These are phyloP conservation scores for Branchipolynoe longqiensis DNA, from an alignment of 2,888 invertebrate genomes.

Conservation along the genomic window DNA sequence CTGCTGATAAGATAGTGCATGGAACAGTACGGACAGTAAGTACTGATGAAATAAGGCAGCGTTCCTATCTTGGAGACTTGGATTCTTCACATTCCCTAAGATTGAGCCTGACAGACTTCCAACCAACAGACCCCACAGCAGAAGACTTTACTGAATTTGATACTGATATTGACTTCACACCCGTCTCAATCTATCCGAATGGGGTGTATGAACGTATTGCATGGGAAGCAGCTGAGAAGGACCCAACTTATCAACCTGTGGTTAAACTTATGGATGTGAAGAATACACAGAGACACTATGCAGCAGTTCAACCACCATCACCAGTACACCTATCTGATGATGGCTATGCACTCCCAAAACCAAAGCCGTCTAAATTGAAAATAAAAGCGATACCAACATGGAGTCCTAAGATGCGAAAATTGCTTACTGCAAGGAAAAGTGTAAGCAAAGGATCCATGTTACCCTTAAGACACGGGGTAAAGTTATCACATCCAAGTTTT, in stretches of 20 bases:
- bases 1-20: constrained; percentile 47
- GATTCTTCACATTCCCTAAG: background rate
- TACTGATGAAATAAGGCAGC: background rate
- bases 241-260: constrained; percentile 9
- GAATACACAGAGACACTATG: background rate
- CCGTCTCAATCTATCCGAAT: background rate
- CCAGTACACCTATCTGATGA: constrained; percentile 3
- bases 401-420: background rate
- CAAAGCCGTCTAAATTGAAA: background rate
- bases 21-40: background rate
- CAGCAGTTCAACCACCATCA: background rate
- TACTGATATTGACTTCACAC: background rate
- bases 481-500: constrained; percentile 19
- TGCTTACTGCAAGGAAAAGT: constrained; percentile 29
- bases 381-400: background rate
- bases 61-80: background rate
- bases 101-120: background rate
- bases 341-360: background rate
- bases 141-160: background rate
- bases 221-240: background rate
- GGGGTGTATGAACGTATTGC: background rate
- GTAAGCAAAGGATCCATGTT: background rate
- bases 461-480: too few species aligned
- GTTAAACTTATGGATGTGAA: background rate
- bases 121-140: background rate